These are phyloP conservation scores for Hydrotaea diabolus DNA, from an alignment of 2,888 invertebrate genomes.

Conservation along the genomic window DNA sequence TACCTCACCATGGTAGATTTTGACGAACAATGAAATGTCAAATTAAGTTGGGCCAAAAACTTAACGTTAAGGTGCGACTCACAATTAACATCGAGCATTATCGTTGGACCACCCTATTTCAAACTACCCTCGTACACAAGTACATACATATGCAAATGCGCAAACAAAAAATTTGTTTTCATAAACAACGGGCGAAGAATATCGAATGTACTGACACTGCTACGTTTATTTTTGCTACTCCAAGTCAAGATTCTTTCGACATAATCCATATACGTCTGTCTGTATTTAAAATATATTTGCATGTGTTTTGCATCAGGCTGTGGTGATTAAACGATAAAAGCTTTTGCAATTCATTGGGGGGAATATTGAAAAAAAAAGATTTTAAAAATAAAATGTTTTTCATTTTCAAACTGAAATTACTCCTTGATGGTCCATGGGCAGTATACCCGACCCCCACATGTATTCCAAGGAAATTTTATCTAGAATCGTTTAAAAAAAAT, in stretches of 20 bases:
- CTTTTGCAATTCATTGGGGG: not conserved
- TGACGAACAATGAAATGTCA: no score
- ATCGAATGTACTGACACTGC: constrained; percentile 13
- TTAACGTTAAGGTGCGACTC: no score
- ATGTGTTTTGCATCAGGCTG: constrained; percentile 12
- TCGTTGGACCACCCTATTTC: no score
- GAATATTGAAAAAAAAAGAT: not conserved
- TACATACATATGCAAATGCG: not conserved
- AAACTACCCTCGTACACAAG: not conserved
- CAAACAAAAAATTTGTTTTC: not conserved
- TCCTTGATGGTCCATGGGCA: no score
- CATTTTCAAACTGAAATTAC: constrained; percentile 8
- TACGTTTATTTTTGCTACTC: not conserved
- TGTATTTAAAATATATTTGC: not conserved
- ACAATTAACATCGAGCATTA: no score
- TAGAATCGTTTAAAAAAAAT: no score
- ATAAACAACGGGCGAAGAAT: constrained; percentile 18
- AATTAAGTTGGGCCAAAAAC: no score
- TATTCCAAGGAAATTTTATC: no score
- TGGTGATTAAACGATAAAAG: constrained; percentile 17
- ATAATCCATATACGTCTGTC: not conserved
- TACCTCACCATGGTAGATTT: no score
- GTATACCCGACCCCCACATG: no score
- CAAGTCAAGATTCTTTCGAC: not conserved
- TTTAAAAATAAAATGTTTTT: not conserved